Evolutionary conservation across 2,113 vertebrate species (phyloP), one percentile per base, ranked within the genome.

Genomic region (Lasiurus cinereus): DNA sequence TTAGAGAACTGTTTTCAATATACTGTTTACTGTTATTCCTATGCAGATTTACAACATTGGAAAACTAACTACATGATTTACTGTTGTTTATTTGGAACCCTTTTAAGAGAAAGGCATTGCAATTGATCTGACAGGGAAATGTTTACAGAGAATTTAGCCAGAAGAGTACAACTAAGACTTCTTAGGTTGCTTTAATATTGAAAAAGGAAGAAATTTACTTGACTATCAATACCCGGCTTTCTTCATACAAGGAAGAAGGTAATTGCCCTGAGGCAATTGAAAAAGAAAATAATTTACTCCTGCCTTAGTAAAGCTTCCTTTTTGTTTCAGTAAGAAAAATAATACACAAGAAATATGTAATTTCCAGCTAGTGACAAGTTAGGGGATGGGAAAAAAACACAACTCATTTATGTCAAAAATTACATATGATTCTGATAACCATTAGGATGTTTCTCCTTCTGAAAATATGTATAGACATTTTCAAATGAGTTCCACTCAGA

Each of bases 51-150:
- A 27, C 31, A 72, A 16, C 21, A 39, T 13, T 36, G 24, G 48
- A 14, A 97, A 97, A 94, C 8, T 50, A 95, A 13, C 36, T 80
- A 29, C 22, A 39, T 72, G 62, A 94, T 96, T 95, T 97, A 96
- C 52, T 74, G 48, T 18, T 80, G 85, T 85, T 96, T 77, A 24
- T 88, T 77, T 59, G 29, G 12, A 93, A 93, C 95, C 50, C 36
- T 89, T 96, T 83, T 70, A 93, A 96, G 88, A 82, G 43, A 66
- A 91, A 31, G 33, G 19, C 50, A 29, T 29, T 89, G 76, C 48
- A 88, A 77, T 96, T 87, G 10, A 88, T 91, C 93, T 90, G 94
- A 64, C 31, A 54, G 73, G 52, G 3, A 77, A 9, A 52, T 18
- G 22, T 84, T 89, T 86, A 83, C 13, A 76, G 29, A 15, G 36